These are phyloP conservation scores for Sebastes iracundus DNA, from an alignment of 2,797 vertebrate species.

Conservation along the genomic window DNA sequence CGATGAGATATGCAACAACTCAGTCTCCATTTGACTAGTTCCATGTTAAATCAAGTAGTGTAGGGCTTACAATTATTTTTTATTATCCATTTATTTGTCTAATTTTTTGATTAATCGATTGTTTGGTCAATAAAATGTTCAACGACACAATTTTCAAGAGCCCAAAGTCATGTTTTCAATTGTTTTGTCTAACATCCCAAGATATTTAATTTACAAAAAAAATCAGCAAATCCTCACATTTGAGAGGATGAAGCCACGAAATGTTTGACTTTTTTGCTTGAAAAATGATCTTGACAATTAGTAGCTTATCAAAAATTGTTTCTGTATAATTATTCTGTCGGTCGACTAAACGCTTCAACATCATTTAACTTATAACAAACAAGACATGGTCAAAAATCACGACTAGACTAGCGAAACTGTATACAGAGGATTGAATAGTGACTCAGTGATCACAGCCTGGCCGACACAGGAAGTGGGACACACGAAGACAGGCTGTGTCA, in stretches of 20 bases:
- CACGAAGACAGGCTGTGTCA: too few species aligned
- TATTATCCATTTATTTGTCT: background rate
- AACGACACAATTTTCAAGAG: background rate
- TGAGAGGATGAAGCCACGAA: background rate
- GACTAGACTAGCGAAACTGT: too few species aligned
- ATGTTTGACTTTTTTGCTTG: background rate
- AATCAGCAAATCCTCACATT: background rate
- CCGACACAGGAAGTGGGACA: too few species aligned
- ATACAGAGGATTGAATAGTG: too few species aligned
- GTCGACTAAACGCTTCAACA: background rate
- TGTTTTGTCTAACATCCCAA: background rate
- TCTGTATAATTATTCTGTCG: background rate
- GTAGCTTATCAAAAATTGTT: background rate
- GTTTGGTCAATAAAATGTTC: background rate
- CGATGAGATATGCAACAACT: background rate
- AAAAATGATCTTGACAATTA: background rate
- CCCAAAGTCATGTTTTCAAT: background rate
- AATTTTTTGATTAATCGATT: background rate
- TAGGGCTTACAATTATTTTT: background rate
- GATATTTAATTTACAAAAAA: rapidly evolving
- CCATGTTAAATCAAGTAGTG: background rate
- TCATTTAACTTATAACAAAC: background rate
- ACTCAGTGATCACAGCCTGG: too few species aligned
- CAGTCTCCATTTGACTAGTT: background rate
- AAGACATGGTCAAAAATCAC: background rate